Evolutionary conservation across 2,113 vertebrate species (phyloP).

Genomic region (Chlorocebus sabaeus): DNA sequence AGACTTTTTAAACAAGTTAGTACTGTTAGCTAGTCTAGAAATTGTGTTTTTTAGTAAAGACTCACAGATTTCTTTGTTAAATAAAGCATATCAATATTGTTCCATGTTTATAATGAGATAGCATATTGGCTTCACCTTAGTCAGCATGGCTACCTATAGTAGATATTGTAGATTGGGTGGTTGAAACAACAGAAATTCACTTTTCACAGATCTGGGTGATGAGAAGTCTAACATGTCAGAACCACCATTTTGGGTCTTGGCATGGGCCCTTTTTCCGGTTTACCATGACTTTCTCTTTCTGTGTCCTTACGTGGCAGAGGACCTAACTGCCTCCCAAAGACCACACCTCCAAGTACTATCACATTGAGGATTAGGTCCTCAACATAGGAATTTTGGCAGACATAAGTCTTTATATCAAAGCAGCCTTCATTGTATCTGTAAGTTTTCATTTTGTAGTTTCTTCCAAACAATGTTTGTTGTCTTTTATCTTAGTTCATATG

Average conservation of each 20-base stretch:
- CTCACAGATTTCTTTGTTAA: background rate
- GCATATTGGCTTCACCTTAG: background rate
- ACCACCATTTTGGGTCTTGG: background rate
- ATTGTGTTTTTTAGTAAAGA: background rate
- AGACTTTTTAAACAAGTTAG: background rate
- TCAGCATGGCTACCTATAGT: background rate
- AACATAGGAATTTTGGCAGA: background rate
- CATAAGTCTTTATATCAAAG: background rate
- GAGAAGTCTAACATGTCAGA: background rate
- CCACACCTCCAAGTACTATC: background rate
- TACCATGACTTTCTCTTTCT: background rate
- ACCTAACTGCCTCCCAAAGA: background rate
- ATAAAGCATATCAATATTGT: background rate
- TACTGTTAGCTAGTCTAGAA: background rate
- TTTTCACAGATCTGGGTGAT: background rate
- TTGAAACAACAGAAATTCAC: background rate
- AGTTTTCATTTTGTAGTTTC: background rate
- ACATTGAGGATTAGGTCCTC: background rate
- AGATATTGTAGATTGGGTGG: background rate
- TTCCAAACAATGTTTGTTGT: background rate
- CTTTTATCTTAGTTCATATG: background rate
- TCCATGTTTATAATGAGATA: background rate
- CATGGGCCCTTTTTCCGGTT: background rate
- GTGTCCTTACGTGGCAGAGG: background rate
- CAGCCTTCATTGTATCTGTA: background rate